Conservation (phyloP, 2,888 invertebrate species). For the Rhagium mordax region DNA sequence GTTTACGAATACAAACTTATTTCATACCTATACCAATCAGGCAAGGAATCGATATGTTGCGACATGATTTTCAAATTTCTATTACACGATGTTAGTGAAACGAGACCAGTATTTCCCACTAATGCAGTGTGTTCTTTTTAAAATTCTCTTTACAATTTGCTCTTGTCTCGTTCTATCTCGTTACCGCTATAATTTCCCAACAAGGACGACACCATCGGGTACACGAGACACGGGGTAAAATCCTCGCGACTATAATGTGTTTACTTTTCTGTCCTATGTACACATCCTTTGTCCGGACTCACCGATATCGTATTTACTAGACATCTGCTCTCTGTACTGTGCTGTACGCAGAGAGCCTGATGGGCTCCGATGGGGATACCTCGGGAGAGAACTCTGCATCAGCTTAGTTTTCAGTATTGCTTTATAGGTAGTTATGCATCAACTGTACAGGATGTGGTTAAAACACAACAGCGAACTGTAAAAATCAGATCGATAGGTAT, state of each 20-base stretch:
- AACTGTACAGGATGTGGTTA: neutral
- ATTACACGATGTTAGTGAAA: constrained; percentile 59
- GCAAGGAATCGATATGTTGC: constrained; percentile 48
- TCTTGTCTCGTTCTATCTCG: constrained; percentile 30
- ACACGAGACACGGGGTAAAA: constrained; percentile 53
- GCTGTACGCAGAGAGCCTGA: constrained; percentile 32
- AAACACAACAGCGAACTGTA: too few species aligned
- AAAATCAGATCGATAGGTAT: too few species aligned
- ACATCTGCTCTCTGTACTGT: constrained; percentile 65
- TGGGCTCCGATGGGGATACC: constrained; percentile 33
- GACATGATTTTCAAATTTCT: constrained; percentile 57
- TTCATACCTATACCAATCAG: constrained; percentile 34
- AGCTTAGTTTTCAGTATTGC: constrained; percentile 14
- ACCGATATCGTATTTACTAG: constrained; percentile 69
- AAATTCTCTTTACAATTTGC: constrained; percentile 39
- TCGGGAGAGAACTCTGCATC: constrained; percentile 23
- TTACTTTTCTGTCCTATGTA: constrained; percentile 71
- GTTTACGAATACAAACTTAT: neutral
- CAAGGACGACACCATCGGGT: constrained; percentile 38
- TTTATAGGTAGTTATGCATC: constrained; percentile 2
- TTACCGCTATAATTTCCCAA: constrained; percentile 30
- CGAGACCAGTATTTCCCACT: constrained; percentile 57
- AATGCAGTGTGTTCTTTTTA: constrained; percentile 56
- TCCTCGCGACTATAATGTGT: constrained; percentile 67
- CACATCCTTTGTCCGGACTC: constrained; percentile 70